phyloP scores from a whole-genome alignment of 2,888 invertebrate species.

The Cremastobaeus sp. region DNA sequence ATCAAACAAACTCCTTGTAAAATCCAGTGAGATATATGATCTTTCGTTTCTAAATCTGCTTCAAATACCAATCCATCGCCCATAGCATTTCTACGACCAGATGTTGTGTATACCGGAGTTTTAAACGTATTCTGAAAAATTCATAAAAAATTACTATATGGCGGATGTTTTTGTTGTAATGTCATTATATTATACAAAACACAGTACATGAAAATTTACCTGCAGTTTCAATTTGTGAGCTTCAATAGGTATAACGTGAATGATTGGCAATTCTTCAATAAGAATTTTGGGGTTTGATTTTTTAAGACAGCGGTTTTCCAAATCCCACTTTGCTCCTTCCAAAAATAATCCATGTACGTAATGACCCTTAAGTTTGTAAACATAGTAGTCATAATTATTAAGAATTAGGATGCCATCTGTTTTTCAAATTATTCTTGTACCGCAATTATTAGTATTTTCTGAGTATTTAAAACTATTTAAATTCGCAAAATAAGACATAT shows the following conservation, averaged over 20 bases:
- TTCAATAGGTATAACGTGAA: conserved; percentile 92
- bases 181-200: too few relatives aligned
- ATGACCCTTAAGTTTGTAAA: conserved; percentile 82
- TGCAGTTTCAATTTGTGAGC: conserved; percentile 89
- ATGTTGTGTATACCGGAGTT: conserved; percentile 95
- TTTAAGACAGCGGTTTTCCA: conserved; percentile 83
- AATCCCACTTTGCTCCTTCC: conserved; percentile 93
- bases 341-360: conserved; percentile 89
- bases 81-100: conserved; percentile 92
- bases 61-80: conserved; percentile 96
- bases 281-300: conserved; percentile 90
- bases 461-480: too few relatives aligned
- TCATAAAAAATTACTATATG: background rate
- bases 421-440: too few relatives aligned
- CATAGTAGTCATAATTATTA: too few relatives aligned
- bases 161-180: background rate
- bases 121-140: conserved; percentile 87
- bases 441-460: too few relatives aligned
- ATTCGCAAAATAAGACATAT: too few relatives aligned
- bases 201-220: conserved; percentile 78
- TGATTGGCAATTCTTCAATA: conserved; percentile 90
- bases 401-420: too few relatives aligned
- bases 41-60: conserved; percentile 89
- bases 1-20: conserved; percentile 94
- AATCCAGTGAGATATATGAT: conserved; percentile 93